A percentile compares a stretch with the other conserved stretches of the same genome.
phyloP scores from a whole-genome alignment of 2,113 vertebrate genomes.

The Telmatochromis sp. region DNA sequence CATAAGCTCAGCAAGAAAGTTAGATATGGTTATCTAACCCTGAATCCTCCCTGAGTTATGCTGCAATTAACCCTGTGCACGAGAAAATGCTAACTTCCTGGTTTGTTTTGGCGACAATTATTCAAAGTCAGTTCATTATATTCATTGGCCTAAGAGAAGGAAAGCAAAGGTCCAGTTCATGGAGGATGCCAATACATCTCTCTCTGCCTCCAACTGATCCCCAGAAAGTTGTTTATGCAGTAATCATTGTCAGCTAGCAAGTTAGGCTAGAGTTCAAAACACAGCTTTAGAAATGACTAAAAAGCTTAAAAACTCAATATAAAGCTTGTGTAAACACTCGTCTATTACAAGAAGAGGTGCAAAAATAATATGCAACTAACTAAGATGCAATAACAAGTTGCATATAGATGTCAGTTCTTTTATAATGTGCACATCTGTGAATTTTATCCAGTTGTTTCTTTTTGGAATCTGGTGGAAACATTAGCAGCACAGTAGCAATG shows the following conservation, averaged over 20 bases:
- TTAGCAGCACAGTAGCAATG: neutral
- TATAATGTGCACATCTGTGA: neutral
- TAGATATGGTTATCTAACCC: neutral
- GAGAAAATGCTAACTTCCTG: no score
- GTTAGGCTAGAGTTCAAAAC: neutral
- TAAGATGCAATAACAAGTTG: neutral
- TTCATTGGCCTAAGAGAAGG: neutral
- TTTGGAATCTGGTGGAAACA: neutral
- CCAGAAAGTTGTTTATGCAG: neutral
- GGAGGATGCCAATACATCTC: neutral
- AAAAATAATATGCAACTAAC: neutral
- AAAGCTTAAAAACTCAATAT: neutral
- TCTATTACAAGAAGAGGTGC: neutral
- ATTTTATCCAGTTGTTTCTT: neutral
- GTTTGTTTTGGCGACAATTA: neutral
- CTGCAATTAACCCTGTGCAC: no score
- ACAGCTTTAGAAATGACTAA: neutral
- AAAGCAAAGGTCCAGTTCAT: neutral
- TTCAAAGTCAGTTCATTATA: neutral
- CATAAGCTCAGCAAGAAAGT: neutral
- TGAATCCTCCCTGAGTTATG: no score
- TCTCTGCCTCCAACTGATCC: neutral
- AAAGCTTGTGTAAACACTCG: neutral
- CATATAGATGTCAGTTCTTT: neutral
- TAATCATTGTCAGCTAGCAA: neutral